Base-by-base conservation (phyloP, 2,888 invertebrate genomes). In the Entomobrya proxima region DNA sequence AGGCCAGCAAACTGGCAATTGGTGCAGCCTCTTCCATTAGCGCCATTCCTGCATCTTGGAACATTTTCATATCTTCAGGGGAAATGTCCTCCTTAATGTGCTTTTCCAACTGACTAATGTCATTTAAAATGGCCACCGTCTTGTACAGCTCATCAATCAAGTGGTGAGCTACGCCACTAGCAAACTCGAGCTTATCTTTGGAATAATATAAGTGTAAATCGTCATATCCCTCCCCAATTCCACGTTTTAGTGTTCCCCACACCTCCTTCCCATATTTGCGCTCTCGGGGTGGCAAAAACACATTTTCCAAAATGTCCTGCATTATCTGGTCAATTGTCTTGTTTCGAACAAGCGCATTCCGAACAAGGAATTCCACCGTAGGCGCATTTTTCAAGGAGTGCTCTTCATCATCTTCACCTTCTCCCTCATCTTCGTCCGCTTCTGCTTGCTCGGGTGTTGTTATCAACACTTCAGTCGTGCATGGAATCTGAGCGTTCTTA, bases 21-120 rank as follows among this genome's bases (percentile, higher is more conserved):
- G 88, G 88, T 13, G 86, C 58, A 5, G 80, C 88, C n/a, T 86
- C 86, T 47, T 89, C 88, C 67, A 90, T 77, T 30, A 90, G 79
- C 27, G 78, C 58, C 9, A 72, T 76, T 0, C 86, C 80, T 18
- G 67, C 72, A 6, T 74, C 32, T 40, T 75, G 69, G 58, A 88
- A 86, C 21, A 86, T 32, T 15, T 82, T 21, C 30, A 83, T 50
- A 7, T 86, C 86, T 21, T 88, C 85, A 6, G 64, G 37, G n/a
- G 47, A 13, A 69, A 69, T 4, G 9, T 78, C 52, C 7, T 87
- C 83, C 18, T 85, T 75, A 9, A 89, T 77, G 15, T 88, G 69
- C 35, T 76, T 85, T 75, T 89, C 55, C n/a, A 89, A 69, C 47
- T 76, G 61, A 6, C 82, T 72, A 47, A 90, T 85, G 67, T 90